These are phyloP conservation scores for Parapsyche elsis DNA, from an alignment of 1,140 invertebrate species.

Conservation along the genomic window DNA sequence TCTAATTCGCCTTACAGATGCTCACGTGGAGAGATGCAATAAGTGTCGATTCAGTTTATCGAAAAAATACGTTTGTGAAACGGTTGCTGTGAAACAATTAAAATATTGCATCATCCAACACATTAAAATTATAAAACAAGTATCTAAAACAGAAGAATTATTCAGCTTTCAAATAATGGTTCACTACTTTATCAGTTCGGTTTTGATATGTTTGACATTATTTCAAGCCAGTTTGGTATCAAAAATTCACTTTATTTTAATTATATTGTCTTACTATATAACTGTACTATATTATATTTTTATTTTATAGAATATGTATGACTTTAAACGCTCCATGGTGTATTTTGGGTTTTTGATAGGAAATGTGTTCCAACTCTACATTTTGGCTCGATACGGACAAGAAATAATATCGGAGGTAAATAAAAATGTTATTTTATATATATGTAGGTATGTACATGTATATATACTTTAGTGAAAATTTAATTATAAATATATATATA, in stretches of 20 bases:
- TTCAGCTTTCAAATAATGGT: slow-evolving; percentile 19
- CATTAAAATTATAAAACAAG: background rate
- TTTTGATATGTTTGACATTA: slow-evolving; percentile 1
- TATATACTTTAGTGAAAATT: background rate
- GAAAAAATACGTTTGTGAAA: background rate
- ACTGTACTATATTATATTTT: background rate
- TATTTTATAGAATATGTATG: background rate
- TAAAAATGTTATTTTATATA: too few relatives aligned
- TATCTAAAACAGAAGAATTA: background rate
- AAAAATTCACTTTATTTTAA: background rate
- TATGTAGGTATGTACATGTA: background rate
- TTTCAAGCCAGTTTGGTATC: slow-evolving; percentile 7
- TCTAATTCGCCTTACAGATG: background rate
- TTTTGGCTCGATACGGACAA: slow-evolving; percentile 7
- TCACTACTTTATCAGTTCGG: background rate
- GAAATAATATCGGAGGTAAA: background rate
- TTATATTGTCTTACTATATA: background rate
- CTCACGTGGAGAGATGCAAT: background rate
- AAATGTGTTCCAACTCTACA: background rate
- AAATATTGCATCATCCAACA: background rate
- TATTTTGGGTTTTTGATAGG: background rate
- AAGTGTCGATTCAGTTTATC: background rate
- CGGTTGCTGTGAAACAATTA: background rate
- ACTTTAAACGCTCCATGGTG: slow-evolving; percentile 11
- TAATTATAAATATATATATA: too few relatives aligned